Evolutionary conservation across 2,113 vertebrate genomes (phyloP).

Genomic region (Tragelaphus scriptus): DNA sequence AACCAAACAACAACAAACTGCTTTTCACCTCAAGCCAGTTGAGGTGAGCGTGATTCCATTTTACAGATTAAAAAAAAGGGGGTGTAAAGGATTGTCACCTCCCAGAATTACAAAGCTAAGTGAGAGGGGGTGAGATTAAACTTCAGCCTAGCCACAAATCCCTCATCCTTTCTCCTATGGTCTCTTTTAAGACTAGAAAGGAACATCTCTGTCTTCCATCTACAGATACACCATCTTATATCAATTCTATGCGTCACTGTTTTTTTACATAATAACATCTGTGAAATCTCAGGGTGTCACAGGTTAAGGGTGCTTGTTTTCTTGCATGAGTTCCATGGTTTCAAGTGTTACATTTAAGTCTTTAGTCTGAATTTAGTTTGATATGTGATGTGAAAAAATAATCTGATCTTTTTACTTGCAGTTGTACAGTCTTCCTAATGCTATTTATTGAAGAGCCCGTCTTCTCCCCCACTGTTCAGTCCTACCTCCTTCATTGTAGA

Average conservation of each 20-base stretch:
- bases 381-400: background rate
- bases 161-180: background rate
- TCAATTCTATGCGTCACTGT: background rate
- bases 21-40: background rate
- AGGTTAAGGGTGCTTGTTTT: background rate
- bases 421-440: background rate
- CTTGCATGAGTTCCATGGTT: background rate
- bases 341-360: background rate
- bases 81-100: background rate
- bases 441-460: background rate
- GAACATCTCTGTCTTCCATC: background rate
- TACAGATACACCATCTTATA: background rate
- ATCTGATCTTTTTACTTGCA: background rate
- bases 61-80: background rate
- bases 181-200: background rate
- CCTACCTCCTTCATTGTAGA: fast-evolving
- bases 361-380: background rate
- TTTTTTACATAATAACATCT: background rate
- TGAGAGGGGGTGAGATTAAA: background rate
- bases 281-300: background rate
- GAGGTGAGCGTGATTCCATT: background rate
- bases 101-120: background rate
- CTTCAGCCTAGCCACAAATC: background rate
- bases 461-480: background rate
- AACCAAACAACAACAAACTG: background rate